Percentiles rank a stretch among this genome's conserved stretches.
These are phyloP conservation scores for Chesias legatella DNA, from an alignment of 2,888 invertebrate species.

Conservation along the genomic window DNA sequence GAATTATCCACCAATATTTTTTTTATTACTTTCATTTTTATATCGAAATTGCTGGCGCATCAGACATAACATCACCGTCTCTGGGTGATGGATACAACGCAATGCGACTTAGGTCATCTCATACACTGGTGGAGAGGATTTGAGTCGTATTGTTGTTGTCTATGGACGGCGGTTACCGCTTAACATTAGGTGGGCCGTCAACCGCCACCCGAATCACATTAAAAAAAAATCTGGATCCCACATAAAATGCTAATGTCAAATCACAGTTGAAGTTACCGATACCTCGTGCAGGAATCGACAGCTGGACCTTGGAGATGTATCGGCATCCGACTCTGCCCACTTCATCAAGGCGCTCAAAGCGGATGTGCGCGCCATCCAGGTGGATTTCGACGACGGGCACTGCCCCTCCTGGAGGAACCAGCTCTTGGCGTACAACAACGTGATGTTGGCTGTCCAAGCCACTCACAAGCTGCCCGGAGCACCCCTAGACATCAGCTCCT, in stretches of 20 bases:
- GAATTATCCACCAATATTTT: too few relatives aligned
- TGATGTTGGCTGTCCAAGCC: conserved; percentile 69
- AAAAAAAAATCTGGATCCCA: too few relatives aligned
- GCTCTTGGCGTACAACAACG: conserved; percentile 81
- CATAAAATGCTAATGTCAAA: background rate
- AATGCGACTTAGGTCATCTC: too few relatives aligned
- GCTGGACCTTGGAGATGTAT: conserved; percentile 84
- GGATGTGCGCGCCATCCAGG: conserved; percentile 81
- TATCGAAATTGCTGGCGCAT: too few relatives aligned
- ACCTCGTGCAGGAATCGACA: conserved; percentile 71
- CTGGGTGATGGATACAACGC: too few relatives aligned
- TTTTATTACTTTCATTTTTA: too few relatives aligned
- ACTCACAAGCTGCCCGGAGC: conserved; percentile 72
- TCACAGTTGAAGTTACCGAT: background rate
- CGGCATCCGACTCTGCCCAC: conserved; percentile 80
- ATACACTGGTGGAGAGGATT: too few relatives aligned
- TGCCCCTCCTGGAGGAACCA: conserved; percentile 87
- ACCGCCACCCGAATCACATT: too few relatives aligned
- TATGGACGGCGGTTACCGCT: too few relatives aligned
- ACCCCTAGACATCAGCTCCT: conserved; percentile 69
- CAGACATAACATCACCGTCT: too few relatives aligned
- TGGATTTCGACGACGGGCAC: conserved; percentile 86
- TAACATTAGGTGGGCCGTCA: too few relatives aligned
- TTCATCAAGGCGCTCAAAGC: conserved; percentile 77
- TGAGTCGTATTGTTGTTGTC: too few relatives aligned